Base-by-base conservation (phyloP, 2,797 vertebrate species). In the Ispidina lecontei region DNA sequence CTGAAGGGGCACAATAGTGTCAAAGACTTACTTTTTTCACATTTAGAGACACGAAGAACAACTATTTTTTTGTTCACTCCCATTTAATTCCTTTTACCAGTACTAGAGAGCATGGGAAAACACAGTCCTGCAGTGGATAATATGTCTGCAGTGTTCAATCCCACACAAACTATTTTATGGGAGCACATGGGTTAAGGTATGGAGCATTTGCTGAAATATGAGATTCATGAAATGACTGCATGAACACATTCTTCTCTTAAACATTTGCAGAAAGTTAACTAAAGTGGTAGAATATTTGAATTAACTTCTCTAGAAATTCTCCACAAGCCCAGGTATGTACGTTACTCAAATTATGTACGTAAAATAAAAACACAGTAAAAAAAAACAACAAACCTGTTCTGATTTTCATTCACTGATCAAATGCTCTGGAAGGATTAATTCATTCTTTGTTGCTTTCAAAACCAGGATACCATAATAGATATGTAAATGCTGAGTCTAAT, bases 361-460 rank as follows among this genome's bases (percentile, higher is more conserved):
- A 49, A 77, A 70, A 73, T 47, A 49, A 71, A 75, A 86, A 55
- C 25, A 65, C 0, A 4, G 29, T 39, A 12, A 23, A 60, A 87
- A 62, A 14, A 87, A 62, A 11, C n/a, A 1, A 1, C 33, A 33
- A 18, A 51, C 4, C 79, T 73, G 9, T 49, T 78, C 52, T n/a
- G 9, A 75, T 74, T 89, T 92, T 81, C 43, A 60, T 75, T 26
- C 16, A 16, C 28, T 44, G 51, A 84, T 91, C 31, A 91, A 89
- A 88, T 55, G 7, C 29, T 62, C 26, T 35, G 22, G 29, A 67
- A 87, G 62, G 5, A 84, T n/a, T 2, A 93, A 75, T 59, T 68
- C 8, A 20, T 47, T 63, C 29, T 76, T 77, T 67, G 23, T 25
- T 84, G 21, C 79, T 82, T 90, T 67, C 69, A 87, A 90, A 94